phyloP scores from a whole-genome alignment of 2,797 vertebrate genomes.

The Chaetophractus vellerosus region DNA sequence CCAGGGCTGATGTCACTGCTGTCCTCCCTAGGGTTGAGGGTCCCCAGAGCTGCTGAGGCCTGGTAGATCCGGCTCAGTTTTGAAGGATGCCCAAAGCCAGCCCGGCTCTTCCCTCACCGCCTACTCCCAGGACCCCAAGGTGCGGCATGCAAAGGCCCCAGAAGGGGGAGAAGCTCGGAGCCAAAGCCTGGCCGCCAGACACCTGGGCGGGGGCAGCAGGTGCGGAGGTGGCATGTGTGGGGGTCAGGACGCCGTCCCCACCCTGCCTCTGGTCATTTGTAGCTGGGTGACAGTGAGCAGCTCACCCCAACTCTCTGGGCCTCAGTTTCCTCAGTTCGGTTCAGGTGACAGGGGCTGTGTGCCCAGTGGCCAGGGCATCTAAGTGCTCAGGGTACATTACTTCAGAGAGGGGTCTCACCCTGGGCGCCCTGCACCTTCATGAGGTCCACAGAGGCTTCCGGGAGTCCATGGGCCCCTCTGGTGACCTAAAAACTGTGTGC shows the following conservation, averaged over 20 bases:
- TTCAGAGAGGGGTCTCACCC: neutral
- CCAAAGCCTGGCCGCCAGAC: neutral
- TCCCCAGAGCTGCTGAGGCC: neutral
- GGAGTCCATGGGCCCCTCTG: neutral
- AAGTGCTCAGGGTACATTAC: accelerated
- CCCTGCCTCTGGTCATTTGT: neutral
- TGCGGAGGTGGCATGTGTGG: accelerated
- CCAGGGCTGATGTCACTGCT: neutral
- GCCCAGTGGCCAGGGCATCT: accelerated
- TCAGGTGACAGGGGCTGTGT: neutral
- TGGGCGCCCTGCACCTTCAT: neutral
- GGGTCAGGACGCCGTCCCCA: accelerated
- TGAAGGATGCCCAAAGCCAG: neutral
- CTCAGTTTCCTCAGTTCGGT: neutral
- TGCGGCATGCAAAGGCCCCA: neutral
- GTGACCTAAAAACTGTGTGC: neutral
- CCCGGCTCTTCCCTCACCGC: neutral
- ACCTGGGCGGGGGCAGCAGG: neutral
- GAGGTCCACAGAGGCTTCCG: neutral
- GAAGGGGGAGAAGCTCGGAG: neutral
- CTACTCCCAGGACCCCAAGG: neutral
- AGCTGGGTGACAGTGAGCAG: neutral
- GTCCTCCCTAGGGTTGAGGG: neutral
- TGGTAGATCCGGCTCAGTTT: neutral
- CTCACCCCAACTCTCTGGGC: neutral